Conservation (phyloP, 2,888 invertebrate genomes). For the Bimastos eiseni region DNA sequence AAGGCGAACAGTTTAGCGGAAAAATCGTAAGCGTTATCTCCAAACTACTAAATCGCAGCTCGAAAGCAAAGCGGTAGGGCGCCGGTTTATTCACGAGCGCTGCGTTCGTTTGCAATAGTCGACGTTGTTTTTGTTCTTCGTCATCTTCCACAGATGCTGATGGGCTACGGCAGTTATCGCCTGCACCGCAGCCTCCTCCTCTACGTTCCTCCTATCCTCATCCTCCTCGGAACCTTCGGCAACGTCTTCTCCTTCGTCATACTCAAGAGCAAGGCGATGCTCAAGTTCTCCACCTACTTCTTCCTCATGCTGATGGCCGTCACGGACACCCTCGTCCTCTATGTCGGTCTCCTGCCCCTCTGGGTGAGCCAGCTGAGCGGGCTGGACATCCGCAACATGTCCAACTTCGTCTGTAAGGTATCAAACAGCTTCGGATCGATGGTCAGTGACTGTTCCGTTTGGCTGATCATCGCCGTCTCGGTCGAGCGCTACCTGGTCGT, state of each 20-base stretch:
- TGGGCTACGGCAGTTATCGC: background rate
- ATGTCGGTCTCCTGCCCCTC: conserved; percentile 19
- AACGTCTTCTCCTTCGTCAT: conserved; percentile 34
- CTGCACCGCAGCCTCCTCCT: conserved; percentile 28
- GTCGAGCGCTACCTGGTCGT: conserved; percentile 35
- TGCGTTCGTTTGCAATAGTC: background rate
- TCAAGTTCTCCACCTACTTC: conserved; percentile 33
- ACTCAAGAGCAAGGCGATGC: conserved; percentile 29
- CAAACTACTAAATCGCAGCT: too few species aligned
- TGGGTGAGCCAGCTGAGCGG: conserved; percentile 29
- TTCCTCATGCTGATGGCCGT: conserved; percentile 35
- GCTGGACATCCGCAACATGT: conserved; percentile 23
- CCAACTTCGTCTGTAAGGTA: conserved; percentile 31
- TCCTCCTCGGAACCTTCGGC: conserved; percentile 31
- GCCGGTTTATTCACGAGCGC: too few species aligned
- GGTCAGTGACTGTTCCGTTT: conserved; percentile 34
- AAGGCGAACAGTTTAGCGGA: too few species aligned
- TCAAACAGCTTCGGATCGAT: conserved; percentile 31
- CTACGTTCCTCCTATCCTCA: conserved; percentile 31
- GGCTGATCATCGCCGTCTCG: conserved; percentile 36
- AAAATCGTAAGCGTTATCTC: too few species aligned
- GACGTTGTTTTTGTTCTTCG: background rate
- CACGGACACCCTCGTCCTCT: conserved; percentile 34
- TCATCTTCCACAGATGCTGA: background rate
- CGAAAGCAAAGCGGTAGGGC: too few species aligned